phyloP scores from a whole-genome alignment of 1,140 invertebrate species.

The Drosophila novamexicana region DNA sequence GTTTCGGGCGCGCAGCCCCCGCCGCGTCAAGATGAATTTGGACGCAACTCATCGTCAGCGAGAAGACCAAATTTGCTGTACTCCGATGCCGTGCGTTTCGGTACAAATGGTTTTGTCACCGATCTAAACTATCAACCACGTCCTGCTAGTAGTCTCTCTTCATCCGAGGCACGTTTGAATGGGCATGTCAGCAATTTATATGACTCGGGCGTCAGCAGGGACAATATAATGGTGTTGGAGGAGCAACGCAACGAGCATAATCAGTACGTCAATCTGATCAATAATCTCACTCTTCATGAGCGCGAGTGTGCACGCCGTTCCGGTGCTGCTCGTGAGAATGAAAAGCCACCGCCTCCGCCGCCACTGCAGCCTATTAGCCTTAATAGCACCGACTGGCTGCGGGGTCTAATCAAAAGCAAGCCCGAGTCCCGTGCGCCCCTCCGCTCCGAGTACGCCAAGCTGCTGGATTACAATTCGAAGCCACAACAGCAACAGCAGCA shows the following conservation, averaged over 20 bases:
- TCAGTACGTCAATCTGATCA: constrained; percentile 50
- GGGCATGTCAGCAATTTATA: constrained; percentile 18
- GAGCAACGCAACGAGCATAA: constrained; percentile 50
- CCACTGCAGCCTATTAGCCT: constrained; percentile 12
- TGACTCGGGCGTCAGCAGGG: constrained; percentile 7
- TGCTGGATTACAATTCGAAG: constrained; percentile 17
- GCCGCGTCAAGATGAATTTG: neutral
- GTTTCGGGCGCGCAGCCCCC: neutral
- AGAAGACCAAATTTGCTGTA: constrained; percentile 40
- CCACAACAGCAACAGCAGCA: neutral
- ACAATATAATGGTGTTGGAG: constrained; percentile 37
- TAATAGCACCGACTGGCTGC: constrained; percentile 23
- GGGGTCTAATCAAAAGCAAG: constrained; percentile 3
- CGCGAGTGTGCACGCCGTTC: constrained; percentile 9
- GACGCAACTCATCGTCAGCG: neutral
- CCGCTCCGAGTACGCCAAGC: constrained; percentile 20
- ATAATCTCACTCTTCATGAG: constrained; percentile 35
- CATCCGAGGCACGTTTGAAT: constrained; percentile 37
- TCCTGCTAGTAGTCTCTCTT: constrained; percentile 32
- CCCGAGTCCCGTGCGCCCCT: neutral
- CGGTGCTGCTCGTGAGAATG: neutral
- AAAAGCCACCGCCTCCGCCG: constrained; percentile 9
- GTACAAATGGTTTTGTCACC: constrained; percentile 44
- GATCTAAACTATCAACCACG: constrained; percentile 31
- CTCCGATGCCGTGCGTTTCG: constrained; percentile 59